phyloP scores from a whole-genome alignment of 2,888 invertebrate species.

The Hymenopus coronatus region DNA sequence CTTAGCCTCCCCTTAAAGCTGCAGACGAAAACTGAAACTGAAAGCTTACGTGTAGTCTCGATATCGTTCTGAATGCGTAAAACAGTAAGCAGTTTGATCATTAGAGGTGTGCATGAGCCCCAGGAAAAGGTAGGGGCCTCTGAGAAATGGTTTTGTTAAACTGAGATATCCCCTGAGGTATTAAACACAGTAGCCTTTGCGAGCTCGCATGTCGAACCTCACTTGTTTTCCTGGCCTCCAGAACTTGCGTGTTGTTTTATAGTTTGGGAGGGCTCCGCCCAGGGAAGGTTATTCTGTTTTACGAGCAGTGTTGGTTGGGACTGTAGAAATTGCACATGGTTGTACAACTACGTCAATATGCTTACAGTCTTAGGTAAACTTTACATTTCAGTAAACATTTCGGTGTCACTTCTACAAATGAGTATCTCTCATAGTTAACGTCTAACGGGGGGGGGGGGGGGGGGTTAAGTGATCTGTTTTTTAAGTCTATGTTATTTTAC shows the following conservation, averaged over 20 bases:
- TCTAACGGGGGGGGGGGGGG: too few species aligned
- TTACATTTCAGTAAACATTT: too few species aligned
- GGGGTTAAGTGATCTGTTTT: too few species aligned
- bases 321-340: background rate
- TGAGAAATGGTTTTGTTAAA: background rate
- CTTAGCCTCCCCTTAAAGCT: too few species aligned
- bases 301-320: background rate
- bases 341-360: too few species aligned
- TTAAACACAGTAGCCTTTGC: background rate
- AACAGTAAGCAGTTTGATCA: background rate
- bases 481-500: too few species aligned
- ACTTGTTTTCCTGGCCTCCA: background rate
- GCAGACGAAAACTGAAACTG: too few species aligned
- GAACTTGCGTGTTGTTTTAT: background rate
- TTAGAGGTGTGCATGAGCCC: background rate
- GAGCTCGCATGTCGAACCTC: background rate
- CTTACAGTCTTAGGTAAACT: too few species aligned
- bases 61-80: background rate
- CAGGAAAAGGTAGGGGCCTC: too few species aligned
- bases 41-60: background rate
- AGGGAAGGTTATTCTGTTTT: background rate
- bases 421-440: too few species aligned
- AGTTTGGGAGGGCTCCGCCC: background rate
- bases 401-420: too few species aligned
- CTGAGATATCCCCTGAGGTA: background rate